Conservation (phyloP, 2,888 invertebrate genomes). For the Tromatobia lineatoria region DNA sequence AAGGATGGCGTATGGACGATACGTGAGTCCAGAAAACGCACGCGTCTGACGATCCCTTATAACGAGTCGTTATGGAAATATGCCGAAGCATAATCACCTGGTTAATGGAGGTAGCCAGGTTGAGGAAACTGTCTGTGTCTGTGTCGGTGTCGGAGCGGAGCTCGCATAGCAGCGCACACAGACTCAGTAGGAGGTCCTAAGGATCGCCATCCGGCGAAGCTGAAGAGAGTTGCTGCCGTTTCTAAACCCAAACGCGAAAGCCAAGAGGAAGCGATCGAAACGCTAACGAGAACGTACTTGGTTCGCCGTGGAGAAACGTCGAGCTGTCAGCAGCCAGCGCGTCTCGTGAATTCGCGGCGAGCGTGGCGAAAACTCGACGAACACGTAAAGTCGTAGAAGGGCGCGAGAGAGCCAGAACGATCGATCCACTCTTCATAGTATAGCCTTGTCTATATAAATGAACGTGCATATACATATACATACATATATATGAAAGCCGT, state of each 20-base stretch:
- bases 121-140: slow-evolving; percentile 56
- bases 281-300: slow-evolving; percentile 59
- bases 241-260: slow-evolving; percentile 8
- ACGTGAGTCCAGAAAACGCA: slow-evolving; percentile 42
- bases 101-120: slow-evolving; percentile 77
- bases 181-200: slow-evolving; percentile 65
- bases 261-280: slow-evolving; percentile 68
- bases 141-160: slow-evolving; percentile 57
- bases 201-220: slow-evolving; percentile 45
- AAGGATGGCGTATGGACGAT: slow-evolving; percentile 12
- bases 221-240: slow-evolving; percentile 35
- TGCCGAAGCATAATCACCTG: slow-evolving; percentile 82
- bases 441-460: not conserved
- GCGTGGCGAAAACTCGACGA: slow-evolving; percentile 46
- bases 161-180: not conserved
- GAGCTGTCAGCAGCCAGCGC: slow-evolving; percentile 40
- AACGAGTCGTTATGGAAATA: slow-evolving; percentile 84
- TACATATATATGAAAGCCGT: not conserved
- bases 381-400: slow-evolving; percentile 44
- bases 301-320: slow-evolving; percentile 18
- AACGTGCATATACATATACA: not conserved
- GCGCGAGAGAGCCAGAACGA: slow-evolving; percentile 8
- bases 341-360: slow-evolving; percentile 62
- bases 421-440: slow-evolving; percentile 25
- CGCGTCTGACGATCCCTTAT: slow-evolving; percentile 72